Evolutionary conservation across 2,888 invertebrate genomes (phyloP), one percentile per base, ranked within the genome.

Genomic region (Metacarcinus magister): DNA sequence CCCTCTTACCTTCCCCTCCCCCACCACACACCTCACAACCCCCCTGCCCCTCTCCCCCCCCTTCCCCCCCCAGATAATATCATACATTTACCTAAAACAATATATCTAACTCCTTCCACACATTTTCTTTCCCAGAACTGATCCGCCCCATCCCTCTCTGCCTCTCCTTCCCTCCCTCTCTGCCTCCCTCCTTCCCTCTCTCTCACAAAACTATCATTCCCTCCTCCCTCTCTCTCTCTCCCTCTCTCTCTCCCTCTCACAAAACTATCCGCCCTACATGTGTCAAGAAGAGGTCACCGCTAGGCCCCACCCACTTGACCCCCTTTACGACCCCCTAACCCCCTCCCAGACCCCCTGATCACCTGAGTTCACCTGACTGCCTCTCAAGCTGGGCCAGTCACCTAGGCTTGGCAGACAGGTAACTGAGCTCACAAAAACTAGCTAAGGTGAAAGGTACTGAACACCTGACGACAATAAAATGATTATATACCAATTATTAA

Each of bases 401-500:
- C 75, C 75, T 75, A 75, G 75, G 75, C 75, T n/a, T 8, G 23
- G 75, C 75, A 75, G 75, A 75, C 75, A 75, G 75, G 75, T 75
- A 75, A 75, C n/a, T n/a, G 75, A 4, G 75, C 28, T 75, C 75
- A 2, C 75, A 75, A 75, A 75, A 75, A 75, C 75, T 75, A 75
- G 75, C 75, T n/a, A 75, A 75, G 75, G 75, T 75, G 75, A 75
- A 75, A 75, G 75, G 75, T n/a, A 75, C 75, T 7, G 75, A 75
- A 28, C 19, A 7, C 75, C n/a, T 4, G 75, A 75, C 75, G 75
- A 75, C 75, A 75, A 75, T 28, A 75, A 2, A n/a, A 75, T 75
- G 75, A 75, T n/a, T n/a, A n/a, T 23, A 23, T 75, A 7, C 75
- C 23, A n/a, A 75, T n/a, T 3, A 28, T 0, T 75, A n/a, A 75